These are phyloP conservation scores for Papio anubis DNA, from an alignment of 2,113 vertebrate species.

Conservation along the genomic window DNA sequence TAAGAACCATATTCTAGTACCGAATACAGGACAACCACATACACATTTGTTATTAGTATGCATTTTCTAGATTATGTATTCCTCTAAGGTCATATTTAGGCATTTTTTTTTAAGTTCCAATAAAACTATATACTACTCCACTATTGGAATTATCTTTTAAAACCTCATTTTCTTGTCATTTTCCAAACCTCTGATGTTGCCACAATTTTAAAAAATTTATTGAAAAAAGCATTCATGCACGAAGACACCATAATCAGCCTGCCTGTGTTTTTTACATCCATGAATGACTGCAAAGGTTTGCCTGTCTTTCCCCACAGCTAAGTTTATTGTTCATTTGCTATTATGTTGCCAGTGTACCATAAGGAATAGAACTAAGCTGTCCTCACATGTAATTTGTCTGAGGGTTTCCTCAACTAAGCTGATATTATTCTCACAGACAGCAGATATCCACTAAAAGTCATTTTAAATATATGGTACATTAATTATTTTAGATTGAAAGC, in stretches of 20 bases:
- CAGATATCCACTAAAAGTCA: neutral
- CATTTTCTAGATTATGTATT: neutral
- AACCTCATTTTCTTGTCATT: constrained; percentile 39
- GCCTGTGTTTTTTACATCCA: neutral
- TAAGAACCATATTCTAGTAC: neutral
- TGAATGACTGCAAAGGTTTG: neutral
- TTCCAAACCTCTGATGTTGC: constrained; percentile 29
- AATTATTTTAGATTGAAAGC: neutral
- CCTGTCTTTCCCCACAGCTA: neutral
- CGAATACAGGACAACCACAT: neutral
- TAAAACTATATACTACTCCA: neutral
- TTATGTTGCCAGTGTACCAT: neutral
- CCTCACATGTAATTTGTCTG: neutral
- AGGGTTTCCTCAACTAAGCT: neutral
- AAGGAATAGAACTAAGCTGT: neutral
- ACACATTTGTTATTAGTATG: neutral
- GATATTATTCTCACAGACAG: neutral
- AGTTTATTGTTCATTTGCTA: neutral
- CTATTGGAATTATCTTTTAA: constrained; percentile 8
- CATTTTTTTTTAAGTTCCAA: neutral
- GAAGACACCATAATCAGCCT: neutral
- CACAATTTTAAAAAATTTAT: neutral
- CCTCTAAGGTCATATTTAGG: neutral
- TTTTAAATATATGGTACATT: neutral
- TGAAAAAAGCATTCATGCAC: neutral